These are phyloP conservation scores for Heliconius cydno DNA, from an alignment of 2,888 invertebrate genomes.

Conservation along the genomic window DNA sequence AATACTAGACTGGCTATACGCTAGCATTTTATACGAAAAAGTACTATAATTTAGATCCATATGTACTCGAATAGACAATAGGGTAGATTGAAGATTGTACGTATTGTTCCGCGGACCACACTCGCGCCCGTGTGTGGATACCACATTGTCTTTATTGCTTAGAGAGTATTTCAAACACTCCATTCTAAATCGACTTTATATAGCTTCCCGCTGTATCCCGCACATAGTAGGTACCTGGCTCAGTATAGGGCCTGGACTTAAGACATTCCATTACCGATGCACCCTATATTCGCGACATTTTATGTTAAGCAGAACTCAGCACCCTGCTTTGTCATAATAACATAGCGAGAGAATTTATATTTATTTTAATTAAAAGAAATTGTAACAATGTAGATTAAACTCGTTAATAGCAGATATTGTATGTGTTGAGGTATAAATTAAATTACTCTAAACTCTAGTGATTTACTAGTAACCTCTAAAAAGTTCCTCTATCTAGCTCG, in stretches of 20 bases:
- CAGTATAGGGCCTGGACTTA: background rate
- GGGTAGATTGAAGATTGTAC: slow-evolving; percentile 48
- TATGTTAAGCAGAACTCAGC: background rate
- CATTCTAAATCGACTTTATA: background rate
- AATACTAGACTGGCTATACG: background rate
- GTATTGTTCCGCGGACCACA: slow-evolving; percentile 49
- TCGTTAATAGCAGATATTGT: no score
- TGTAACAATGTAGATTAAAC: no score
- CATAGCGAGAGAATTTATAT: no score
- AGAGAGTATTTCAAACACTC: slow-evolving; percentile 12
- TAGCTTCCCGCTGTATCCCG: background rate
- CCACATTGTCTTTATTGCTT: slow-evolving; percentile 9
- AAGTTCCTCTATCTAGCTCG: no score
- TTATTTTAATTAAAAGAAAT: no score
- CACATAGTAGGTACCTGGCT: background rate
- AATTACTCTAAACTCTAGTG: no score
- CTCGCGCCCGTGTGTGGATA: slow-evolving; percentile 27
- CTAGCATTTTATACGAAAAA: slow-evolving; percentile 21
- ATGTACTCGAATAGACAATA: slow-evolving; percentile 47
- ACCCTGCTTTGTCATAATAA: no score
- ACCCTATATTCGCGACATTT: no score
- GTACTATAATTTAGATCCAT: slow-evolving; percentile 26
- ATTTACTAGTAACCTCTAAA: no score
- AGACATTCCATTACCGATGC: background rate
- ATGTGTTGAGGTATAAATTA: no score